Evolutionary conservation across 2,113 vertebrate species (phyloP), one percentile per base, ranked within the genome.

Genomic region (Perognathus longimembris): DNA sequence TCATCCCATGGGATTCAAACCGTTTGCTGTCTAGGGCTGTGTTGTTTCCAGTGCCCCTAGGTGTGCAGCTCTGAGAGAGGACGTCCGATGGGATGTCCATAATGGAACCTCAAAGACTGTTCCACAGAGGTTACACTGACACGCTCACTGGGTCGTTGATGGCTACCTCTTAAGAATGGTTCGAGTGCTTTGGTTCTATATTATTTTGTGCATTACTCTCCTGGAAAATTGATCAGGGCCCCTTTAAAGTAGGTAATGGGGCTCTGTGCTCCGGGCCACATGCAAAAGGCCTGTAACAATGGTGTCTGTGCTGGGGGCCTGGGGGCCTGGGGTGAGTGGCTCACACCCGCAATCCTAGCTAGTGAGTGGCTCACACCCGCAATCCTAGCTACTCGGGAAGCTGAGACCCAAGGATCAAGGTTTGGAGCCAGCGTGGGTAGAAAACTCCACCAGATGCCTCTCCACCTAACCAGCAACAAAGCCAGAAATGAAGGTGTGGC

Each of bases 191-290:
- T 95, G 92, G 88, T 93, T 9, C 54, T 24, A n/a, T 18, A 54
- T 54, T 54, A 34, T 22, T 69, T 90, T 92, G 63, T 76, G 7
- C 42, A 89, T 96, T 97, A 97, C 94, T 89, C 94, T 90, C 96
- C 96, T 96, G 91, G 92, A 97, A 97, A 54, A 97, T 94, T 96
- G 97, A 90, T 97, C 91, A 94, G 76, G 96, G 83, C 64, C 81
- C 81, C 84, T 97, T 97, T 97, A 97, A 97, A 97, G 97, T 97
- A 96, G 96, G 78, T 92, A 77, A 91, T 84, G 73, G 96, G 91
- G 85, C 96, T 96, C 76, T 93, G 92, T 97, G 96, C 89, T 93
- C 97, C 50, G 97, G 96, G 89, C 89, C 76, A 77, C 95, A 89
- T 96, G 95, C 90, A 93, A 96, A 97, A 96, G 94, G 86, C 89